Evolutionary conservation across 2,797 vertebrate species (phyloP), one percentile per base, ranked within the genome.

Genomic region (Chloroceryle amazona): DNA sequence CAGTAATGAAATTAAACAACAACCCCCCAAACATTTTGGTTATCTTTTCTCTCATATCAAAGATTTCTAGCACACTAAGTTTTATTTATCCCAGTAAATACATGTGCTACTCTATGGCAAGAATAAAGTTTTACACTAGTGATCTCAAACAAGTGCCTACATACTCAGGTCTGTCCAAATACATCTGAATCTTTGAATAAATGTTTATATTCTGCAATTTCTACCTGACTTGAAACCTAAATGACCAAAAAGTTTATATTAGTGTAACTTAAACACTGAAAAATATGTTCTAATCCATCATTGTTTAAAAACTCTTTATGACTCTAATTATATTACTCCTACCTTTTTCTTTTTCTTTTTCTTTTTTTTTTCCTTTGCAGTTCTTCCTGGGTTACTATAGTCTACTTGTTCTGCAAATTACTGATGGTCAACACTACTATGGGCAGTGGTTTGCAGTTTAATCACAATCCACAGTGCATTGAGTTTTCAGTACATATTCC

Each of bases 401-500:
- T n/a, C 44, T 82, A 62, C 82, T 63, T 87, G 22, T 25, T 44
- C 80, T 83, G 37, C 13, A 76, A 66, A 82, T 87, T 85, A 52
- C 58, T 85, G 42, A 51, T 82, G 46, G n/a, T 51, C 37, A 13
- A 28, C 20, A 23, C 9, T 54, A n/a, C 16, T 47, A 3, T 7
- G 13, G 20, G 3, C 41, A 70, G n/a, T 10, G 7, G 13, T 67
- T 84, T 89, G 31, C 25, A 80, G 18, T 46, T 85, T 19, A 37
- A 71, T 73, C 1, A 2, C 60, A 89, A 76, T 60, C 21, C n/a
- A 33, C 31, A 63, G 12, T 29, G 52, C 2, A 0, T 62, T 67
- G 8, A 29, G 39, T 89, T 60, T 90, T 94, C 62, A 62, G 46
- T 62, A 85, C 10, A 72, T n/a, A 68, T 79, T 89, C 37, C n/a